Conservation (phyloP, 2,888 invertebrate species). For the Volucella bombylans region DNA sequence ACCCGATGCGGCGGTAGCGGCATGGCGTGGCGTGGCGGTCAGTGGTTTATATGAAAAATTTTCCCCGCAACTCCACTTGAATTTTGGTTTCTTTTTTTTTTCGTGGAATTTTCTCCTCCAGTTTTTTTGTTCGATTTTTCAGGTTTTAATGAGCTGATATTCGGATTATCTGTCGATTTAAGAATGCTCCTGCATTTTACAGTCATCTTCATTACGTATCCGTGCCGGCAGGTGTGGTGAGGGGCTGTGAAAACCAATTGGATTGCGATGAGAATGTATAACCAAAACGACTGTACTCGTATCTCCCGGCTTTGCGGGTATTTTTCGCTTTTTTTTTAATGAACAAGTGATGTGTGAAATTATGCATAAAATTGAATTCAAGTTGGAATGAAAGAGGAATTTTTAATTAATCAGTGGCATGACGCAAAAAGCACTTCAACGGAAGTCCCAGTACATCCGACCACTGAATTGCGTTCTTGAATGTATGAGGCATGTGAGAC, state of each 20-base stretch:
- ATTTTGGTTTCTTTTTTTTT: not conserved
- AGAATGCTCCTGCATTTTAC: not conserved
- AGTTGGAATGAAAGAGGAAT: not conserved
- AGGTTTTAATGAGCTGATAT: conserved; percentile 51
- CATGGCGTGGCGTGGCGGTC: too few relatives aligned
- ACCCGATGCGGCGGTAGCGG: too few relatives aligned
- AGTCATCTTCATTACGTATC: conserved; percentile 26
- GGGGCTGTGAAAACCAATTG: not conserved
- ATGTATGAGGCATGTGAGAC: too few relatives aligned
- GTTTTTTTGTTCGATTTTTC: too few relatives aligned
- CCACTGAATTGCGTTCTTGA: not conserved
- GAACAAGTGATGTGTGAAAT: conserved; percentile 53
- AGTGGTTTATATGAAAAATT: not conserved
- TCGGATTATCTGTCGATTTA: conserved; percentile 31
- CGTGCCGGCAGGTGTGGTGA: not conserved
- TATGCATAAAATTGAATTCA: conserved; percentile 48
- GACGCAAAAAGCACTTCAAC: not conserved
- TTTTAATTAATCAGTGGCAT: not conserved
- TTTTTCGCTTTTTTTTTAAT: conserved; percentile 1
- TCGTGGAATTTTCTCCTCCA: not conserved
- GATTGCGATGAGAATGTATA: conserved; percentile 21
- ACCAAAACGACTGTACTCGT: not conserved
- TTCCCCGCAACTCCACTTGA: conserved; percentile 23
- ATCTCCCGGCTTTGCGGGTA: conserved; percentile 9
- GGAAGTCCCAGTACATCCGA: not conserved